Conservation (phyloP, 2,888 invertebrate species). For the Caenorhabditis sp. region DNA sequence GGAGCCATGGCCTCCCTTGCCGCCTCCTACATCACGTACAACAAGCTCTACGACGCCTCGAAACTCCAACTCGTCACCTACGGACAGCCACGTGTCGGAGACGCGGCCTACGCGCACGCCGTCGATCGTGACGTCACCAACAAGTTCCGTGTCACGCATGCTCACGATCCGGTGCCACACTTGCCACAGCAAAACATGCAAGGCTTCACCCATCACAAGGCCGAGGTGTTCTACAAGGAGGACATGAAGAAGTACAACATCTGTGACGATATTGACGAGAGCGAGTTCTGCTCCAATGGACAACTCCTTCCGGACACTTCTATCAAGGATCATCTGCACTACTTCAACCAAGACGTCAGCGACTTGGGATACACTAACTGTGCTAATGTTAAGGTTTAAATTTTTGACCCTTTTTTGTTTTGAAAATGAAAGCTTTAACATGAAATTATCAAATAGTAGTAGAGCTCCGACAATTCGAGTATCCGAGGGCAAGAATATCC, state of each 20-base stretch:
- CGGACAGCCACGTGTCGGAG: conserved; percentile 77
- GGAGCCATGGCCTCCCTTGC: conserved; percentile 77
- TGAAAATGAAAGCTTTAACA: conserved; percentile 1
- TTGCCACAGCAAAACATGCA: conserved; percentile 72
- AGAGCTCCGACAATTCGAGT: conserved; percentile 39
- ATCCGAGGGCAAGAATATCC: conserved; percentile 32
- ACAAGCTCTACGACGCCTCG: conserved; percentile 63
- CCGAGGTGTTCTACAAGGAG: conserved; percentile 77
- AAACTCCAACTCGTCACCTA: conserved; percentile 72
- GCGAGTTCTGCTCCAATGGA: conserved; percentile 73
- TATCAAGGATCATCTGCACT: conserved; percentile 71
- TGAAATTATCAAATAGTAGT: neutral
- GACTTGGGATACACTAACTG: conserved; percentile 67
- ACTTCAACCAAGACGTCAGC: conserved; percentile 65
- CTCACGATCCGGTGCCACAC: conserved; percentile 74
- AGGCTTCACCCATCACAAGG: conserved; percentile 73
- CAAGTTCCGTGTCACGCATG: conserved; percentile 73
- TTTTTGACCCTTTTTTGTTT: neutral
- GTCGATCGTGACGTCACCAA: conserved; percentile 71
- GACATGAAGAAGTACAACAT: conserved; percentile 70
- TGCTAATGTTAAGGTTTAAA: conserved; percentile 56
- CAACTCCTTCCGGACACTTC: conserved; percentile 67
- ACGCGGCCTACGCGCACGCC: conserved; percentile 68
- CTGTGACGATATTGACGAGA: conserved; percentile 74
- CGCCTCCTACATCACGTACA: conserved; percentile 71